Evolutionary conservation across 92 coral and sea anemone species (phyloP), one percentile per base, ranked within the genome.

Genomic region (Porites cylindrica): DNA sequence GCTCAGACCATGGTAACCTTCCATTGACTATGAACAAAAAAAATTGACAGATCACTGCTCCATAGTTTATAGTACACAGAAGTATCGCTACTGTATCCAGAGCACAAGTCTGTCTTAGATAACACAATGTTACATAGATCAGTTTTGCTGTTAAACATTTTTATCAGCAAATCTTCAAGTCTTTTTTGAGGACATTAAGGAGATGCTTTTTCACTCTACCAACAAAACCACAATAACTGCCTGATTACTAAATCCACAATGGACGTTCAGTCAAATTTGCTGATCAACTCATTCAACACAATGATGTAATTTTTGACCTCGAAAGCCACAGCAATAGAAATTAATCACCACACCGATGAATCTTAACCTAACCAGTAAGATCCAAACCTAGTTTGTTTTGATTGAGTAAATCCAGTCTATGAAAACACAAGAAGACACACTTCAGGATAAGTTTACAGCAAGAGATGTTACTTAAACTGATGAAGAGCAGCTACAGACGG

Each of bases 261-360:
- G 47, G 3, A 38, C 47, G 3, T 38, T 4, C 47, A 38, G 47
- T 38, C 47, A 38, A 38, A 3, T 38, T 38, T 38, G 47, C 47
- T 38, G 47, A 38, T 5, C 47, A 38, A 38, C 47, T 38, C 47
- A 38, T 38, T 38, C 12, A 56, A 21, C 75, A 70, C 60, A 56
- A 71, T 72, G 86, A 82, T 70, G 86, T 60, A 82, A 83, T 83
- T 21, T 51, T 51, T 72, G 16, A 83, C 87, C 80, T 83, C 74
- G 80, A 73, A 83, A 83, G 87, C 66, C 80, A 51, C 87, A 74
- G 47, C 23, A 51, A 62, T 32, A 73, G 7, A 56, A 53, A 17
- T 56, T 10, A 29, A 10, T 56, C 7, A 52, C 43, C 53, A 26
- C 53, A 53, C 16, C 29, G 20, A 19, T 1, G 9, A 38, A 54